Percentiles rank a stretch among this genome's conserved stretches.
phyloP scores from a whole-genome alignment of 2,797 vertebrate species.

The Typhlichthys eigenmanni region DNA sequence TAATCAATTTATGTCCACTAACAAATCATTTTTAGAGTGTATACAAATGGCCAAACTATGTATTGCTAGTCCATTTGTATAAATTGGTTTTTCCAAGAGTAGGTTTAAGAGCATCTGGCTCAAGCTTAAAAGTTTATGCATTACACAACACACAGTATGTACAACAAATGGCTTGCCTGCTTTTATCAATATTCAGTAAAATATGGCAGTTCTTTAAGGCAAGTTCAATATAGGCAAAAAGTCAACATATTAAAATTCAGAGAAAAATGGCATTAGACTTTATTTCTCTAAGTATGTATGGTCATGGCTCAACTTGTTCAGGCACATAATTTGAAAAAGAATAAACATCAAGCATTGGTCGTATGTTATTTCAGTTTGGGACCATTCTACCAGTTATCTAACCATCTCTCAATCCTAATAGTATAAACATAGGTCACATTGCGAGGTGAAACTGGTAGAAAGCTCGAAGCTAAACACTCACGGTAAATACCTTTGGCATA shows the following conservation, averaged over 20 bases:
- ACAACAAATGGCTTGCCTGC: slow-evolving; percentile 34
- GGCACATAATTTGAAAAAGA: slow-evolving; percentile 42
- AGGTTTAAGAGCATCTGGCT: slow-evolving; percentile 37
- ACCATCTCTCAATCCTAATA: neutral
- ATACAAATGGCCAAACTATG: neutral
- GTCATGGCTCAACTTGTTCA: slow-evolving; percentile 43
- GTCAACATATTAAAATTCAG: slow-evolving; percentile 17
- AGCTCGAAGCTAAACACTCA: slow-evolving; percentile 28
- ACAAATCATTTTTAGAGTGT: no score
- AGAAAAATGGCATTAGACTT: slow-evolving; percentile 30
- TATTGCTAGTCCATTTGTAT: slow-evolving; percentile 33
- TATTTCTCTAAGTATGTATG: slow-evolving; percentile 31
- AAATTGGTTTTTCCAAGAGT: slow-evolving; percentile 2
- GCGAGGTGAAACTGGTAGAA: slow-evolving; percentile 37
- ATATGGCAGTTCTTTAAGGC: slow-evolving; percentile 31
- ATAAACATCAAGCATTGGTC: slow-evolving; percentile 55
- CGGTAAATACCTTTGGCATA: neutral
- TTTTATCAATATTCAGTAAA: slow-evolving; percentile 22
- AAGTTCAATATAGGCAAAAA: slow-evolving; percentile 25
- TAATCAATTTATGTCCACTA: no score
- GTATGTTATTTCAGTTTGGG: slow-evolving; percentile 30
- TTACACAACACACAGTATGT: slow-evolving; percentile 25
- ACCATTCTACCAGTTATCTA: slow-evolving; percentile 19
- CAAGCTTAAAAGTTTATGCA: slow-evolving; percentile 37
- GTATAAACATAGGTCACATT: slow-evolving; percentile 33